A percentile compares a stretch with the other conserved stretches of the same genome.
Conservation (phyloP, 2,797 vertebrate genomes). For the Thamnophis elegans region DNA sequence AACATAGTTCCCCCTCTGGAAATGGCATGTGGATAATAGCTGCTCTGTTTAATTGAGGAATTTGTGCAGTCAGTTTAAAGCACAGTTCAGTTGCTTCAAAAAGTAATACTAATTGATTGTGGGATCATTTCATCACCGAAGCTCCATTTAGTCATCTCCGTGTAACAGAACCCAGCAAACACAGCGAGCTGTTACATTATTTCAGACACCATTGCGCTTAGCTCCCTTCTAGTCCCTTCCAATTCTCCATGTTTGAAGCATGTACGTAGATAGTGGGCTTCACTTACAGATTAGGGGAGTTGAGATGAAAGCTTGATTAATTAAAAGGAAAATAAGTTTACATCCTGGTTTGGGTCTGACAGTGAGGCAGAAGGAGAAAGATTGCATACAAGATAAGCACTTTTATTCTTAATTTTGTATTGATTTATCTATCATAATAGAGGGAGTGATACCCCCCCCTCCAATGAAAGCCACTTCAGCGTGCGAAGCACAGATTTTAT, state of each 20-base stretch:
- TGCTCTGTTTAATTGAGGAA: conserved; percentile 69
- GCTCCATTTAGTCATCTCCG: conserved; percentile 65
- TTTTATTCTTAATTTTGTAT: conserved; percentile 38
- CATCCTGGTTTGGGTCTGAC: conserved; percentile 51
- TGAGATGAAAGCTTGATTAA: conserved; percentile 67
- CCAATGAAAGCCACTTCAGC: conserved; percentile 34
- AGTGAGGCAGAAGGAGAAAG: conserved; percentile 10
- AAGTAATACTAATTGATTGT: background rate
- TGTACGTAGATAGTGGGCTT: conserved; percentile 49
- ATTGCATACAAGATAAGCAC: conserved; percentile 35
- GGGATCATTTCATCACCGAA: conserved; percentile 80
- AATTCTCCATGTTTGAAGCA: conserved; percentile 47
- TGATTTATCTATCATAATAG: conserved; percentile 1
- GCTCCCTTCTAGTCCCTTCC: background rate
- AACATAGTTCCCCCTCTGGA: conserved; percentile 7
- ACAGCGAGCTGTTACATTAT: conserved; percentile 49
- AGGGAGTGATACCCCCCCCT: background rate
- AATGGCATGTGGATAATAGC: conserved; percentile 55
- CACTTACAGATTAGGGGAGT: conserved; percentile 62
- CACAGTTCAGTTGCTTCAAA: conserved; percentile 74
- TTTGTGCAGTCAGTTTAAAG: conserved; percentile 57
- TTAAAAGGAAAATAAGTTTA: conserved; percentile 61
- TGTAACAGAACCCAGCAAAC: conserved; percentile 67
- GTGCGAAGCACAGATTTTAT: conserved; percentile 43
- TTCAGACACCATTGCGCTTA: conserved; percentile 2